Evolutionary conservation across 2,797 vertebrate species (phyloP), one percentile per base, ranked within the genome.

Genomic region (Lates japonicus): DNA sequence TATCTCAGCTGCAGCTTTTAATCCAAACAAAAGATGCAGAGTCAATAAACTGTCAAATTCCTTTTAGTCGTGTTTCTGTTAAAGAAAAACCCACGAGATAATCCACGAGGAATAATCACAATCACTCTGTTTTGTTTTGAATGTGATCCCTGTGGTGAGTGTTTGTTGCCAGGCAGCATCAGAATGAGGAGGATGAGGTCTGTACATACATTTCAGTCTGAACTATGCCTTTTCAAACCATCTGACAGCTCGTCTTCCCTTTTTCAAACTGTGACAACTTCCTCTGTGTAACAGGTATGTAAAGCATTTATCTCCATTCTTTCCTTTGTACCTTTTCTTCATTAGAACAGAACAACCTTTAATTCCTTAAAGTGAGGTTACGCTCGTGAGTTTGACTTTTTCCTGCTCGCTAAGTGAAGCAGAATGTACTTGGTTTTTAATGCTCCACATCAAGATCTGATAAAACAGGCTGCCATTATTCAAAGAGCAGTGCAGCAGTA

Each of bases 211-310:
- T 22, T 2, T 52, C 49, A 20, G 8, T 52, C 35, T 41, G 17
- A 55, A 42, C 25, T 1, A 31, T 49, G n/a, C 12, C 3, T 52
- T 37, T 58, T 48, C 17, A 46, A 41, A 20, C 49, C 70, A 57
- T 16, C 72, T 48, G 7, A 46, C 55, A 17, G 5, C 19, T 41
- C 35, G 1, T 46, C 44, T 14, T 19, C 20, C 29, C 20, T 44
- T 46, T 25, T 20, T n/a, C 19, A 6, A 14, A 48, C 51, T 7
- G 52, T 10, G n/a, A 19, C 8, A 39, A 12, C 54, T 12, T 31
- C 10, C 4, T 60, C 37, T 61, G 61, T 76, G 35, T 52, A 20
- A 3, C 48, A 76, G 57, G 55, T 76, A 60, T 7, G 42, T 60
- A 2, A 41, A 29, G 17, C n/a, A 41, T 65, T 25, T 16, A 16